Percentiles rank a stretch among this genome's conserved stretches.
Conservation (phyloP, 1,140 invertebrate genomes). For the Andrena cerasifolii region DNA sequence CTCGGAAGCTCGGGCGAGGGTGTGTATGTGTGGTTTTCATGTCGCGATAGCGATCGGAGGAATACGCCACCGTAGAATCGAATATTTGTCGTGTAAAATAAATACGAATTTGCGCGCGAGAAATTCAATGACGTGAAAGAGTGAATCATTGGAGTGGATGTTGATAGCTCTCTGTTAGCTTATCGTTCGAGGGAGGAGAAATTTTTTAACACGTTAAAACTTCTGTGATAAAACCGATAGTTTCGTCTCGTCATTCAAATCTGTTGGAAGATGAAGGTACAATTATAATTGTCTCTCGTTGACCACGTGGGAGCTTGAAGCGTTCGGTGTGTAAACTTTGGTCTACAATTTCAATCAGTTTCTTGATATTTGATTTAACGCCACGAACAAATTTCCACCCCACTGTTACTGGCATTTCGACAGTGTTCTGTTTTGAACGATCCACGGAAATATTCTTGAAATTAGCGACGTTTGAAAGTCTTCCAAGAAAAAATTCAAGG, state of each 20-base stretch:
- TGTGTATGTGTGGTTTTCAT: constrained; percentile 44
- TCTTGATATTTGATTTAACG: not conserved
- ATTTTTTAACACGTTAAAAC: not conserved
- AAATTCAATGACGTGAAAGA: constrained; percentile 37
- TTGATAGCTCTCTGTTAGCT: not conserved
- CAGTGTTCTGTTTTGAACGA: not conserved
- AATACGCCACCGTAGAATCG: constrained; percentile 53
- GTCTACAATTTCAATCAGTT: not conserved
- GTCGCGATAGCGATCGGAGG: constrained; percentile 56
- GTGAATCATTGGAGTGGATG: not conserved
- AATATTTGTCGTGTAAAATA: constrained; percentile 60
- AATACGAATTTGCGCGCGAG: constrained; percentile 37
- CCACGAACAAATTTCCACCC: not conserved
- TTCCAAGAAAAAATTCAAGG: too few species aligned
- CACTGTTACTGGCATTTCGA: not conserved
- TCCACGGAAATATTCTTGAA: not conserved
- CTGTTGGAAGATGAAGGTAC: constrained; percentile 2
- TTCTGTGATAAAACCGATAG: not conserved
- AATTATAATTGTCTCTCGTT: not conserved
- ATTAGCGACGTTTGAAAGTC: not conserved
- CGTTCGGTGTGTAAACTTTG: not conserved
- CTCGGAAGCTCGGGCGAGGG: constrained; percentile 47
- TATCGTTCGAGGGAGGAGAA: not conserved
- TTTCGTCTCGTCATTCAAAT: not conserved
- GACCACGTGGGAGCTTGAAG: not conserved